These are phyloP conservation scores for Empis livida DNA, from an alignment of 2,888 invertebrate genomes.

Conservation along the genomic window DNA sequence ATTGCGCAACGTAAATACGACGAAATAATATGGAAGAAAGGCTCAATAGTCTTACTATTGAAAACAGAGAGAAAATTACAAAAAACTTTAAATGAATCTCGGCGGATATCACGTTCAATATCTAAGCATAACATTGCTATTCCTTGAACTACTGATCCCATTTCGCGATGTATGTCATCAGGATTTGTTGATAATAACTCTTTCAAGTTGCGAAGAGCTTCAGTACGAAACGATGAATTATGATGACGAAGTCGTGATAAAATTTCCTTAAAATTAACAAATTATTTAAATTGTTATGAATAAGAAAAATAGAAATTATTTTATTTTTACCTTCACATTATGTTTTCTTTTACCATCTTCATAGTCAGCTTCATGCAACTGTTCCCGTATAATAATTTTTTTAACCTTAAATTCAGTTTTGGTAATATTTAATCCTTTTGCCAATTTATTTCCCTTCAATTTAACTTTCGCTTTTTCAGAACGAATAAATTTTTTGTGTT, in stretches of 20 bases:
- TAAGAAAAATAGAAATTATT: too few species aligned
- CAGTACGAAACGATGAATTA: constrained; percentile 29
- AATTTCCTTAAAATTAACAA: constrained; percentile 20
- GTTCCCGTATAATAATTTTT: constrained; percentile 71
- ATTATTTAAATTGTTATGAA: too few species aligned
- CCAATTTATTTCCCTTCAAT: constrained; percentile 66
- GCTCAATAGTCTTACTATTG: constrained; percentile 26
- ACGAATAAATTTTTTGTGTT: constrained; percentile 61
- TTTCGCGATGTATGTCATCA: constrained; percentile 38
- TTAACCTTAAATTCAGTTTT: constrained; percentile 80
- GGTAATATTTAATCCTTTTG: constrained; percentile 81
- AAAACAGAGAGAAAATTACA: constrained; percentile 25
- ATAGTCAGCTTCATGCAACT: constrained; percentile 47
- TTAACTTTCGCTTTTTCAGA: constrained; percentile 84
- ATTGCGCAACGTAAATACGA: constrained; percentile 77
- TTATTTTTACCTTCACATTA: constrained; percentile 38
- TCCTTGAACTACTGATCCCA: constrained; percentile 55
- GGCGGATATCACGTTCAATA: constrained; percentile 46
- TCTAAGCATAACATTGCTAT: constrained; percentile 58
- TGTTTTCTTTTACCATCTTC: constrained; percentile 63
- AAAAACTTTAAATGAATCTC: constrained; percentile 38
- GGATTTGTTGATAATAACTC: constrained; percentile 35
- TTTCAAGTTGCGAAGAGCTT: constrained; percentile 26
- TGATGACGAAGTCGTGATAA: constrained; percentile 41
- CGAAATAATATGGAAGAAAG: constrained; percentile 64